These are phyloP conservation scores for Platycheirus rosarum DNA, from an alignment of 2,888 invertebrate species.

Conservation along the genomic window DNA sequence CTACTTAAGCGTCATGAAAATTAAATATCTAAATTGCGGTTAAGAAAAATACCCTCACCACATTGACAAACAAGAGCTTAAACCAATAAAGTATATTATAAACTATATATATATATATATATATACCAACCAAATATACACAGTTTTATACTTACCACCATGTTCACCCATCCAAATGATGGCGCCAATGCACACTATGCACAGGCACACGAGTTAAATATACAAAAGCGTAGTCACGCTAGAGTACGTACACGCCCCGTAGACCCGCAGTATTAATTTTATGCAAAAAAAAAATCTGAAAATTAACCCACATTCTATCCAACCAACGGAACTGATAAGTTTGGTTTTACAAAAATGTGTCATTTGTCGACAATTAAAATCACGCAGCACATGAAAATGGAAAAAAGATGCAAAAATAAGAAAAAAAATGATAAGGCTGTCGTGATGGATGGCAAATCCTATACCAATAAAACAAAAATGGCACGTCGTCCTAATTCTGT, in stretches of 20 bases:
- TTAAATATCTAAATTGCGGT: slow-evolving; percentile 53
- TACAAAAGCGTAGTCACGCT: slow-evolving; percentile 70
- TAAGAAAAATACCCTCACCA: slow-evolving; percentile 49
- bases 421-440: slow-evolving; percentile 9
- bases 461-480: slow-evolving; percentile 4
- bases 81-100: slow-evolving; percentile 37
- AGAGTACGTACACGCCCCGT: slow-evolving; percentile 68
- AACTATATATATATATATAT: neutral
- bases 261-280: slow-evolving; percentile 53
- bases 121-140: neutral
- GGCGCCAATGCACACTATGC: slow-evolving; percentile 69
- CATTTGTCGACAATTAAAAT: slow-evolving; percentile 71
- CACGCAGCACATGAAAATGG: slow-evolving; percentile 60
- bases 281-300: slow-evolving; percentile 29
- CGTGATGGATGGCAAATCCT: slow-evolving; percentile 27
- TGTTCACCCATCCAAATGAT: slow-evolving; percentile 46
- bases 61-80: slow-evolving; percentile 50
- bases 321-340: slow-evolving; percentile 70
- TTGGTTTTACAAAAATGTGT: slow-evolving; percentile 64
- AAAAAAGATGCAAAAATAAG: slow-evolving; percentile 8
- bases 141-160: slow-evolving; percentile 26
- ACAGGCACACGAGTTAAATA: slow-evolving; percentile 28
- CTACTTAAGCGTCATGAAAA: slow-evolving; percentile 61
- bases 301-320: slow-evolving; percentile 70
- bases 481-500: slow-evolving; percentile 41